phyloP scores from a whole-genome alignment of 2,888 invertebrate species.

The Saturnia japonica region DNA sequence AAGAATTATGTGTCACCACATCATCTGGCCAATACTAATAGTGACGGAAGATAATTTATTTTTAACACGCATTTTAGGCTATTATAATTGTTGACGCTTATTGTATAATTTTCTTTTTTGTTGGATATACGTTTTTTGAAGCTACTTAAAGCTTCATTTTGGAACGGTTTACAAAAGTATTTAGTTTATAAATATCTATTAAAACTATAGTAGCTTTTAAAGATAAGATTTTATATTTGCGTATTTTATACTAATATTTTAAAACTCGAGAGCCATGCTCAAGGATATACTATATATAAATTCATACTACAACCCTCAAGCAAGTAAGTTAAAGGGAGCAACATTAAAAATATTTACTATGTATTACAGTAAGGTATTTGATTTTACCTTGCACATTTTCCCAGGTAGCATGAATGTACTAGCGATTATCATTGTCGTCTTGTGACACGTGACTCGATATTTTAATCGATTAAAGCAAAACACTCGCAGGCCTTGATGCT shows the following conservation, averaged over 20 bases:
- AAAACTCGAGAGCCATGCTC: too few species aligned
- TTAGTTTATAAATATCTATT: neutral
- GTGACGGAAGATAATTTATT: neutral
- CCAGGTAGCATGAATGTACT: neutral
- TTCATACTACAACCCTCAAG: too few species aligned
- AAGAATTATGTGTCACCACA: neutral
- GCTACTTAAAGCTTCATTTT: neutral
- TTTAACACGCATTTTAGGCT: too few species aligned
- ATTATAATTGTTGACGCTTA: too few species aligned
- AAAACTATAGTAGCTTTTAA: neutral
- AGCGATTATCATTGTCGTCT: neutral
- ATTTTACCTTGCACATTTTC: neutral
- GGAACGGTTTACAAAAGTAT: too few species aligned
- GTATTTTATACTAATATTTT: too few species aligned
- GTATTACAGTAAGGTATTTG: neutral
- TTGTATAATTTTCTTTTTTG: too few species aligned
- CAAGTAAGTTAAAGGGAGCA: neutral
- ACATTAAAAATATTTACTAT: neutral
- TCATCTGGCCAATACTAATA: neutral
- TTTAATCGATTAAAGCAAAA: conserved; percentile 3
- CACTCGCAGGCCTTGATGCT: conserved; percentile 53
- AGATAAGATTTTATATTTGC: neutral
- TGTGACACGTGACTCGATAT: conserved; percentile 1
- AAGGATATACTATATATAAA: too few species aligned
- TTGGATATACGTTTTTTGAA: neutral